Base-by-base conservation (phyloP, 1,140 invertebrate genomes). In the Eupeodes corollae region DNA sequence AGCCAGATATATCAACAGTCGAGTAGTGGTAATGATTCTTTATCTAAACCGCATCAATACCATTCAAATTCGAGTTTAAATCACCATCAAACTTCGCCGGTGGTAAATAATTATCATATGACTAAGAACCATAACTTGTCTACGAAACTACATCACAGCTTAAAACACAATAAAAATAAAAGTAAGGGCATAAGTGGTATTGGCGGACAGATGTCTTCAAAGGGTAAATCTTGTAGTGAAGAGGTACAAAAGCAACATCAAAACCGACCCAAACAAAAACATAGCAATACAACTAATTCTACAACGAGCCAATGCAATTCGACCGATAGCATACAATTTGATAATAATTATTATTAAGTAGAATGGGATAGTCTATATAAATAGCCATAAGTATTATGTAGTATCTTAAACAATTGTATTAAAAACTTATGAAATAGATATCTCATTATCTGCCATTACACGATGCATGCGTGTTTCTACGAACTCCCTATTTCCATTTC, bases 271-370 rank as follows among this genome's bases (percentile, higher is more conserved):
- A 18, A 6, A 6, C 33, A 32, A 26, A 33, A 50, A 18, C 21
- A 46, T 26, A 46, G 49, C 44, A 6, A 46, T 32, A 26, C 14
- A n/a, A 48, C 16, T 19, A 42, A 42, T 12, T 46, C 46, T 5
- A 46, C 32, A n/a, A 42, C 42, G 21, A 52, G 46, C 16, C 50
- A 65, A 44, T 65, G 59, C 43, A 65, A 62, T 49, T 65, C 62
- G 42, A 65, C 58, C 54, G 63, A 66, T 56, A 66, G 62, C 54
- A 50, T 66, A 49, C 63, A 61, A 52, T 66, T 63, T 46, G 63
- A 66, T 61, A 66, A 66, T 58, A 65, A 65, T 51, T 66, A 66
- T 51, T 66, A 66, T 61, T 66, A 63, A 52, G 3, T 26, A 26
- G n/a, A n/a, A n/a, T n/a, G n/a, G n/a, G n/a, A n/a, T n/a, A n/a